These are phyloP conservation scores for Larimichthys crocea DNA, from an alignment of 2,113 vertebrate genomes.

Conservation along the genomic window DNA sequence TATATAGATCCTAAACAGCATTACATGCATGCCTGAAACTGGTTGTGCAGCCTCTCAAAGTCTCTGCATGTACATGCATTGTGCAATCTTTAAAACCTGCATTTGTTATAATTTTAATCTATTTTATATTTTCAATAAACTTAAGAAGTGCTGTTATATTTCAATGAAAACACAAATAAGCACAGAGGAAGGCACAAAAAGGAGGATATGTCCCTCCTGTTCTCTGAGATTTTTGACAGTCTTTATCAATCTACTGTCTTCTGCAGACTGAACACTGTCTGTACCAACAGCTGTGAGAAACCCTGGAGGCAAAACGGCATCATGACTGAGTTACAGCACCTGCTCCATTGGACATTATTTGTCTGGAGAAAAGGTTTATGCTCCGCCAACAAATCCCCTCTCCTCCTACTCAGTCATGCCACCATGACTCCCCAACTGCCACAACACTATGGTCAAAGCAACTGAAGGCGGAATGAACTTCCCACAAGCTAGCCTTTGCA, in stretches of 20 bases:
- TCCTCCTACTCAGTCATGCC: slow-evolving; percentile 28
- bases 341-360: slow-evolving; percentile 54
- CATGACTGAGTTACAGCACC: slow-evolving; percentile 62
- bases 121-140: background rate
- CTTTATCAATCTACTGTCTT: slow-evolving; percentile 46
- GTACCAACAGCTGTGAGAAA: slow-evolving; percentile 58
- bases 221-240: slow-evolving; percentile 18
- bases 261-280: slow-evolving; percentile 44
- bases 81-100: background rate
- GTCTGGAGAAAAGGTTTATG: slow-evolving; percentile 46
- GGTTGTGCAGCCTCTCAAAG: too few species aligned
- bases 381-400: slow-evolving; percentile 23
- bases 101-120: background rate
- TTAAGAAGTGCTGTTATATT: too few species aligned
- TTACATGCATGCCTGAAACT: too few species aligned
- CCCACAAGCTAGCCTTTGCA: slow-evolving; percentile 15
- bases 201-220: background rate
- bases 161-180: background rate
- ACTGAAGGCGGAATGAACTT: slow-evolving; percentile 5
- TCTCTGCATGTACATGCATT: too few species aligned
- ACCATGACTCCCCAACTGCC: slow-evolving; percentile 27
- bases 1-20: too few species aligned
- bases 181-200: background rate
- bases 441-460: slow-evolving; percentile 18
- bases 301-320: slow-evolving; percentile 51